Percentiles rank a stretch among this genome's conserved stretches.
phyloP scores from a whole-genome alignment of 1,140 invertebrate genomes.

The Goniozus legneri region DNA sequence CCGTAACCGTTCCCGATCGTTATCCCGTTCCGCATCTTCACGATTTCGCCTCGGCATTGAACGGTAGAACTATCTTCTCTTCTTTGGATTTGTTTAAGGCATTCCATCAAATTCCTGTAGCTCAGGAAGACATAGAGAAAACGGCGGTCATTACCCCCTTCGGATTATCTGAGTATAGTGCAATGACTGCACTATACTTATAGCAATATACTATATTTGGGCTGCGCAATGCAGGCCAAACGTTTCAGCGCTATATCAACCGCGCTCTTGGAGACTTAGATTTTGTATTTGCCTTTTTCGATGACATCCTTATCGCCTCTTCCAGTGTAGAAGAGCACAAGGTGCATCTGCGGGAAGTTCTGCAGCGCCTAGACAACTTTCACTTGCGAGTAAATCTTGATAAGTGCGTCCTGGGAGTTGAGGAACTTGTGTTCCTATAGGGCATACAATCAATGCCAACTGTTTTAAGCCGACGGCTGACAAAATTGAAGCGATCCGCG shows the following conservation, averaged over 20 bases:
- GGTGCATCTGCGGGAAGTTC: neutral
- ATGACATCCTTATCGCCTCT: neutral
- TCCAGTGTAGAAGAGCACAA: neutral
- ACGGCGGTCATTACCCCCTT: conserved; percentile 5
- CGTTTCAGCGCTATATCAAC: neutral
- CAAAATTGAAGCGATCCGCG: conserved; percentile 19
- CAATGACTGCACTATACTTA: too few species aligned
- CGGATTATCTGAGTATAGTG: neutral
- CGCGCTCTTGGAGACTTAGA: neutral
- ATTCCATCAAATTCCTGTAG: neutral
- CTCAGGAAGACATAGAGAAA: neutral
- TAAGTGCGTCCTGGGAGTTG: neutral
- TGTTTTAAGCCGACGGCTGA: conserved; percentile 13
- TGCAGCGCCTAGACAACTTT: neutral
- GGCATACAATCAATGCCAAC: neutral
- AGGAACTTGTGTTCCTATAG: neutral
- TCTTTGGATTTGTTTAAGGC: neutral
- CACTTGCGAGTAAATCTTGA: neutral
- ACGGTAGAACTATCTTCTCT: neutral
- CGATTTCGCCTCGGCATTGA: neutral
- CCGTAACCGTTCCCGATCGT: neutral
- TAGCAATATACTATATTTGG: too few species aligned
- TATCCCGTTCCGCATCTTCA: neutral
- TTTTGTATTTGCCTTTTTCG: neutral
- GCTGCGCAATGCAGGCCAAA: neutral